Evolutionary conservation across 2,888 invertebrate species (phyloP).

Genomic region (Parelbella ahira): DNA sequence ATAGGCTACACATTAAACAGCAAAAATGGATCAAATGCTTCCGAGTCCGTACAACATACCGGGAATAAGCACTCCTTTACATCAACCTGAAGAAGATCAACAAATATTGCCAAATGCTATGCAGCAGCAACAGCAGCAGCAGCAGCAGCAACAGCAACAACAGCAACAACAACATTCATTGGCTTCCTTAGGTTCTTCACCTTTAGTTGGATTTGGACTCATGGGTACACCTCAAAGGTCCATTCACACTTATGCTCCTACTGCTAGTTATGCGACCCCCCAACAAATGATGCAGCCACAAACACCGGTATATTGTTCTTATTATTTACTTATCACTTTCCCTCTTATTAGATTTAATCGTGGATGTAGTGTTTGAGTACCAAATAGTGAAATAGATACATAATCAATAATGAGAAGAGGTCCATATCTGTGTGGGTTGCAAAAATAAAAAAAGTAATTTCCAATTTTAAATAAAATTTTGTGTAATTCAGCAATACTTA

Average conservation of each 20-base stretch:
- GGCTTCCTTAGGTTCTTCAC: slow-evolving; percentile 80
- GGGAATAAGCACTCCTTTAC: slow-evolving; percentile 93
- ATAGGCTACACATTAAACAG: too few species aligned
- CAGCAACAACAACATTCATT: slow-evolving; percentile 73
- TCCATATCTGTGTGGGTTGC: too few species aligned
- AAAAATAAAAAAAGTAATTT: too few species aligned
- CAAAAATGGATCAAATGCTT: slow-evolving; percentile 92
- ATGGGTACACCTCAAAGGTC: slow-evolving; percentile 85
- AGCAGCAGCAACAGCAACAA: slow-evolving; percentile 82
- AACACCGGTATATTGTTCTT: slow-evolving; percentile 90
- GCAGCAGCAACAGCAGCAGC: slow-evolving; percentile 88
- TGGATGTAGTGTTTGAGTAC: too few species aligned
- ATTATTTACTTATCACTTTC: too few species aligned
- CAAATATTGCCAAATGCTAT: slow-evolving; percentile 92
- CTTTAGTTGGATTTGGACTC: slow-evolving; percentile 82
- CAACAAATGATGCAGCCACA: slow-evolving; percentile 94
- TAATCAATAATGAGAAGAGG: too few species aligned
- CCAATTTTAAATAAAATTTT: too few species aligned
- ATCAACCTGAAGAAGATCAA: slow-evolving; percentile 95
- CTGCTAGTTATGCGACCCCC: slow-evolving; percentile 88
- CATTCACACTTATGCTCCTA: slow-evolving; percentile 88
- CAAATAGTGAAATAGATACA: too few species aligned
- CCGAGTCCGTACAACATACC: slow-evolving; percentile 95
- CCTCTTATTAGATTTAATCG: too few species aligned
- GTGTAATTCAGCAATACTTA: too few species aligned